These are phyloP conservation scores for Dysdera silvatica DNA, from an alignment of 1,140 invertebrate genomes.

Conservation along the genomic window DNA sequence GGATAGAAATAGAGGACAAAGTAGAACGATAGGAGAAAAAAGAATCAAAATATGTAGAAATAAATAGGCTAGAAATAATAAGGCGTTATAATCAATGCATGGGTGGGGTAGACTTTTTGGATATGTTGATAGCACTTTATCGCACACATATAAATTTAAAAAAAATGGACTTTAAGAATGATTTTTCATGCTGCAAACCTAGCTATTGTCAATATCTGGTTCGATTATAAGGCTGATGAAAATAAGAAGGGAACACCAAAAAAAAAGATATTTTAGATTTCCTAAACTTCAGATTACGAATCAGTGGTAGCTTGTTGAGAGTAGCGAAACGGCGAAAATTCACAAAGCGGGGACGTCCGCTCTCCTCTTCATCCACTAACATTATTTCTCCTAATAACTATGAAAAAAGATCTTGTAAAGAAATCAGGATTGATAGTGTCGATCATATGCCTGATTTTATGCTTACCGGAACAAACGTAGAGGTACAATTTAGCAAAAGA, in stretches of 20 bases:
- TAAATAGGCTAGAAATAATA: slow-evolving; percentile 40
- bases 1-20: slow-evolving; percentile 39
- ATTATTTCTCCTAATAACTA: no score
- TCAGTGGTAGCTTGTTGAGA: neutral
- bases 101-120: slow-evolving; percentile 42
- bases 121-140: slow-evolving; percentile 32
- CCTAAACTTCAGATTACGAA: neutral
- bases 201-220: neutral
- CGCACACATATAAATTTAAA: slow-evolving; percentile 8
- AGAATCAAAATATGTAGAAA: slow-evolving; percentile 36
- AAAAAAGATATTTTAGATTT: neutral
- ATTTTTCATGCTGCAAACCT: neutral
- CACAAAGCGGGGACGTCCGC: neutral
- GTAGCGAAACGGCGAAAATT: neutral
- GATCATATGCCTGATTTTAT: neutral
- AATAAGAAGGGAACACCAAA: no score
- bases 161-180: neutral
- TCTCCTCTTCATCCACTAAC: no score
- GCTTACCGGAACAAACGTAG: no score
- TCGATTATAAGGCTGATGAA: neutral
- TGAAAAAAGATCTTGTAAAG: neutral
- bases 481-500: no score
- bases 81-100: slow-evolving; percentile 40
- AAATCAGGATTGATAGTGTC: neutral
- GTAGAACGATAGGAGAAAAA: slow-evolving; percentile 39